These are phyloP conservation scores for Puffinus mauretanicus DNA, from an alignment of 2,113 vertebrate species.

Conservation along the genomic window DNA sequence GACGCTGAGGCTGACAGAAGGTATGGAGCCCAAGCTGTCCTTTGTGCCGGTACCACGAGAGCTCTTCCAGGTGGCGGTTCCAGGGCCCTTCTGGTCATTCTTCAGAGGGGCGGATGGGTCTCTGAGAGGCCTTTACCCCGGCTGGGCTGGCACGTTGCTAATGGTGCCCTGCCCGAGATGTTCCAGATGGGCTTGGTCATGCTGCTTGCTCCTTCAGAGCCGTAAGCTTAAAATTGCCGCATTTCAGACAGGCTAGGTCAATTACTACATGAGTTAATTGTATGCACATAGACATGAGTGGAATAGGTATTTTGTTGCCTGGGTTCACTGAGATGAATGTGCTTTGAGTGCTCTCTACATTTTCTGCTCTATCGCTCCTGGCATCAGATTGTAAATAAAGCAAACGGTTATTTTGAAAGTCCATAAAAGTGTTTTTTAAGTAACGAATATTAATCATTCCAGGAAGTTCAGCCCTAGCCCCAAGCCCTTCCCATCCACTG, in stretches of 20 bases:
- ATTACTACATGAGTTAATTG: accelerated
- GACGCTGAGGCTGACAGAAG: accelerated
- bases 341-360: accelerated
- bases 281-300: accelerated
- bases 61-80: not conserved
- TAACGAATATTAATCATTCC: not conserved
- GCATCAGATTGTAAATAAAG: not conserved
- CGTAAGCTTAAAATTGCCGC: accelerated
- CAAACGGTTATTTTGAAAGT: not conserved
- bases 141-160: accelerated
- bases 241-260: not conserved
- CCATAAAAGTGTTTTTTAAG: not conserved
- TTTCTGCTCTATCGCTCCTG: not conserved
- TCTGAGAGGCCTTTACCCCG: not conserved
- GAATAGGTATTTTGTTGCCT: not conserved
- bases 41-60: too few species aligned
- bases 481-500: not conserved
- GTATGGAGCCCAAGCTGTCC: accelerated
- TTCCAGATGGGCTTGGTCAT: accelerated
- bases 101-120: accelerated
- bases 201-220: too few species aligned
- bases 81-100: too few species aligned
- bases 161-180: not conserved
- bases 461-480: not conserved
- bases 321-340: too few species aligned